These are phyloP conservation scores for Calidris pygmaea DNA, from an alignment of 2,113 vertebrate genomes.

Conservation along the genomic window DNA sequence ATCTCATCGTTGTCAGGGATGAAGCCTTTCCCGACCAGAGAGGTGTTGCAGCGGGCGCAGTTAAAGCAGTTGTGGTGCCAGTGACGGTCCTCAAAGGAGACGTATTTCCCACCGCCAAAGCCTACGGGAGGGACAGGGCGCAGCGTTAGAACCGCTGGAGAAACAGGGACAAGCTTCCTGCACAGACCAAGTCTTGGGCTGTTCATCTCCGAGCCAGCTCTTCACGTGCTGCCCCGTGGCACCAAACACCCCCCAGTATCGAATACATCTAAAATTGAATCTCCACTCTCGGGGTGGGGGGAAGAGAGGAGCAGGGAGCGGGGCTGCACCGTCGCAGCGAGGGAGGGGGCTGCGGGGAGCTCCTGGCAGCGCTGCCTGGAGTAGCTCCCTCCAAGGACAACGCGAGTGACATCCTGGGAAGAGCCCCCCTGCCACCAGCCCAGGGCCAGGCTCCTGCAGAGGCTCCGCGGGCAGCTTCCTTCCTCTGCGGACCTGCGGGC, in stretches of 20 bases:
- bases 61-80: slow-evolving; percentile 98
- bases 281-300: background rate
- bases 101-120: slow-evolving; percentile 95
- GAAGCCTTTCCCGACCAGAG: slow-evolving; percentile 94
- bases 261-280: accelerated
- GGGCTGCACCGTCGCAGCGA: background rate
- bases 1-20: slow-evolving; percentile 89
- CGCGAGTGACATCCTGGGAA: background rate
- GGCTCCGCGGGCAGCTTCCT: background rate
- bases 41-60: slow-evolving; percentile 89
- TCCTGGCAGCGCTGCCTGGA: background rate
- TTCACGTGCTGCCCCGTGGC: background rate
- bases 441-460: background rate
- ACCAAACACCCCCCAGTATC: background rate
- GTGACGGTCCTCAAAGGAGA: slow-evolving; percentile 97
- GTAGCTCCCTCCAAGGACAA: background rate
- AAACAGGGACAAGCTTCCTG: background rate
- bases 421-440: background rate
- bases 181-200: accelerated
- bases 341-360: background rate
- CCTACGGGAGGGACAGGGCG: slow-evolving; percentile 69
- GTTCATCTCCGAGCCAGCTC: background rate
- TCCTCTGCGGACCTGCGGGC: background rate
- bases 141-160: background rate
- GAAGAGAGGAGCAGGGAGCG: background rate